Conservation (phyloP, 92 coral and sea anemone species). For the Umimayanthus kanabou region DNA sequence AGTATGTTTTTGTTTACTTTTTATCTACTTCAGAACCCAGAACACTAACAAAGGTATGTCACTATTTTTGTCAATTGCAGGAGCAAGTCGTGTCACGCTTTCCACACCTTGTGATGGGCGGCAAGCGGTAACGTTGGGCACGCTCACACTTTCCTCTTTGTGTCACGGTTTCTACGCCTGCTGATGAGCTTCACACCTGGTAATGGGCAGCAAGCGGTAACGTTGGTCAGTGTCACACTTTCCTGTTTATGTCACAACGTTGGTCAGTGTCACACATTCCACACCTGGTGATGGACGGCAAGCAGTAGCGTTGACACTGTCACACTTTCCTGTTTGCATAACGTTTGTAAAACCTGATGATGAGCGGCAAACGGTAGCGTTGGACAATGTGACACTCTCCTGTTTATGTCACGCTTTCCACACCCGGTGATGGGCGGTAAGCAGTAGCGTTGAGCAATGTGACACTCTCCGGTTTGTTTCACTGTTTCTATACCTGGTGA, state of each 20-base stretch:
- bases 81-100: slow-evolving; percentile 85
- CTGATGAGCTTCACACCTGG: slow-evolving; percentile 84
- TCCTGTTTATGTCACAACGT: background rate
- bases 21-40: too few relatives aligned
- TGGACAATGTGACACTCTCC: too few relatives aligned
- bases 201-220: slow-evolving; percentile 77
- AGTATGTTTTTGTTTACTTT: too few relatives aligned
- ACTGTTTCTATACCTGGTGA: background rate
- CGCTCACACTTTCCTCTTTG: slow-evolving; percentile 23
- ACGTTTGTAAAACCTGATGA: background rate
- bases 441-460: background rate
- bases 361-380: background rate
- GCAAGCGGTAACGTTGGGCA: slow-evolving; percentile 56
- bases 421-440: background rate
- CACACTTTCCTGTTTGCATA: too few relatives aligned
- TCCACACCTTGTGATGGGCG: slow-evolving; percentile 86
- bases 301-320: too few relatives aligned
- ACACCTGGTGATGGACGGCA: background rate
- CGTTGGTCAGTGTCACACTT: slow-evolving; percentile 8
- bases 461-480: background rate
- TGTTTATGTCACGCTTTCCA: background rate
- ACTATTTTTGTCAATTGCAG: slow-evolving; percentile 31
- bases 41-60: background rate
- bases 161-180: slow-evolving; percentile 86
- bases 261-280: background rate